These are phyloP conservation scores for Natator depressus DNA, from an alignment of 2,113 vertebrate species.

Conservation along the genomic window DNA sequence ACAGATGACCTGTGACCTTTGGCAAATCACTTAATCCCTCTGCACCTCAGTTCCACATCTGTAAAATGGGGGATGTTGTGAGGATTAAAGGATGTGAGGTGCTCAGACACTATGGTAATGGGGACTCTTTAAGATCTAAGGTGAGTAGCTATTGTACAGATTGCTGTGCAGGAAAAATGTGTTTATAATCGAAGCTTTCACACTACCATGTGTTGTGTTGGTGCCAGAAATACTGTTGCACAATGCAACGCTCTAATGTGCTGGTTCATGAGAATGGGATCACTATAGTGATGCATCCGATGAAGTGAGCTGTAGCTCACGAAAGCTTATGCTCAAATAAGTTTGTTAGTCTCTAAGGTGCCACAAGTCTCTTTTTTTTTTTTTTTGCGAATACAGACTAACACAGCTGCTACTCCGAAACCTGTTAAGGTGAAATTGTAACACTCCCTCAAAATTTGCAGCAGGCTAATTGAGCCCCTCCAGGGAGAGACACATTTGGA, in stretches of 20 bases:
- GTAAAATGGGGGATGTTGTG: no score
- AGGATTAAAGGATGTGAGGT: no score
- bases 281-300: background rate
- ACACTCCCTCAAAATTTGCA: conserved; percentile 27
- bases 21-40: background rate
- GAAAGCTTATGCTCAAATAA: no score
- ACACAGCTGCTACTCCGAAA: no score
- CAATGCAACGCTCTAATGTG: background rate
- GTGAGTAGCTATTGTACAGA: background rate
- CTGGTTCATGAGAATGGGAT: conserved; percentile 15
- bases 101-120: background rate
- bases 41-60: background rate
- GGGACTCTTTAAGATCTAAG: background rate
- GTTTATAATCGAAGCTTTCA: background rate
- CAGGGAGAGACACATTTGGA: conserved; percentile 46
- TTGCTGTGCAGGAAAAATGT: background rate
- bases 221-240: rapidly evolving
- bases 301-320: no score
- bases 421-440: background rate
- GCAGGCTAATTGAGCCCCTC: conserved; percentile 23
- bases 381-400: no score
- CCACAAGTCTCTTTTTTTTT: no score
- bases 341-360: no score
- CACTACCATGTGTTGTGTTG: rapidly evolving
- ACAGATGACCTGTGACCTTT: background rate